These are phyloP conservation scores for Drosophila parabipectinata DNA, from an alignment of 1,140 invertebrate species.

Conservation along the genomic window DNA sequence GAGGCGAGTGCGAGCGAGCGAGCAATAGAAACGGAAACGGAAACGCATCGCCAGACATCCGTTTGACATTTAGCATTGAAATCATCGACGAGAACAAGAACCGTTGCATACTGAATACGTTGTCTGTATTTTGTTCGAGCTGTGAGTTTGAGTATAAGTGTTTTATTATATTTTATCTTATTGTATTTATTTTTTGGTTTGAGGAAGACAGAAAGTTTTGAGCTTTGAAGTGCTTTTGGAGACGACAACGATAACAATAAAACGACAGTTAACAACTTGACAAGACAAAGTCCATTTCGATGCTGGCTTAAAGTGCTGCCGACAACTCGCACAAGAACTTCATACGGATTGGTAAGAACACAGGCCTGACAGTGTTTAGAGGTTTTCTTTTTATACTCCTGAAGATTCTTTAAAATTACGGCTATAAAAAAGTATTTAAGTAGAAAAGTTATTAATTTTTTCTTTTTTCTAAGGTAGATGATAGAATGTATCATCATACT, in stretches of 20 bases:
- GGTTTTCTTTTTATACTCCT: slow-evolving; percentile 14
- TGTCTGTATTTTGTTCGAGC: slow-evolving; percentile 23
- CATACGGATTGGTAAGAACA: slow-evolving; percentile 16
- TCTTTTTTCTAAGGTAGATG: too few species aligned
- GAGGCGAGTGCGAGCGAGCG: slow-evolving; percentile 35
- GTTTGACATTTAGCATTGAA: slow-evolving; percentile 38
- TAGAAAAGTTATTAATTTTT: too few species aligned
- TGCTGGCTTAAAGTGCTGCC: slow-evolving; percentile 39
- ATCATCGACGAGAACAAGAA: slow-evolving; percentile 21
- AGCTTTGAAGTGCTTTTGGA: slow-evolving; percentile 49
- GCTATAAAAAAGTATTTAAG: not conserved
- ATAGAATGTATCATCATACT: not conserved
- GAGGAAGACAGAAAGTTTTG: slow-evolving; percentile 24
- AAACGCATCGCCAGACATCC: slow-evolving; percentile 30
- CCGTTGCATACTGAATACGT: slow-evolving; percentile 46
- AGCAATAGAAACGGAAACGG: slow-evolving; percentile 32
- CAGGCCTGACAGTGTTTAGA: slow-evolving; percentile 28
- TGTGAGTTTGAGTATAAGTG: slow-evolving; percentile 20
- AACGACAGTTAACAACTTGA: slow-evolving; percentile 70
- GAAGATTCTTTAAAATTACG: not conserved
- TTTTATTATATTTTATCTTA: not conserved
- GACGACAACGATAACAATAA: slow-evolving; percentile 61
- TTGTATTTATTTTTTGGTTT: slow-evolving; percentile 1
- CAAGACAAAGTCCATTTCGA: slow-evolving; percentile 65
- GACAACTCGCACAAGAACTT: slow-evolving; percentile 39